phyloP scores from a whole-genome alignment of 2,888 invertebrate genomes.

The Cristatella mucedo region DNA sequence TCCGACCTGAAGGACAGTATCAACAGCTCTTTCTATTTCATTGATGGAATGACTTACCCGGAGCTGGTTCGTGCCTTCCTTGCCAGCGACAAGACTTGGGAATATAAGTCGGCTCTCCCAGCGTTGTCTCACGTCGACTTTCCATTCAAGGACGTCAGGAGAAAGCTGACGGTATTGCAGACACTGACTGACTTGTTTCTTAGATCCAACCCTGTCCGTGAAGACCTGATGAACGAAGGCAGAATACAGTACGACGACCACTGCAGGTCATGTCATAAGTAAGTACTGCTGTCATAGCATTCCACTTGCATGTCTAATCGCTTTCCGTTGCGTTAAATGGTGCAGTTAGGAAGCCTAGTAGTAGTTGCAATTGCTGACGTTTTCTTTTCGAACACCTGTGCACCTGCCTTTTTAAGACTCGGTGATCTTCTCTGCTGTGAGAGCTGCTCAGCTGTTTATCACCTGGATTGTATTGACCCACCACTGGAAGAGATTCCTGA shows the following conservation, averaged over 20 bases:
- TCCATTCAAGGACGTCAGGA: conserved; percentile 27
- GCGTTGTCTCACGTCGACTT: conserved; percentile 26
- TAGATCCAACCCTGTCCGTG: conserved; percentile 75
- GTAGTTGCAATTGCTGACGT: too few relatives aligned
- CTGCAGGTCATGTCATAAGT: conserved; percentile 37
- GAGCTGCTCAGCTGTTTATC: conserved; percentile 93
- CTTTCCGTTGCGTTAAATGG: too few relatives aligned
- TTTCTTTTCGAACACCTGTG: too few relatives aligned
- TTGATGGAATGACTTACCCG: conserved; percentile 91
- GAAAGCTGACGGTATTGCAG: conserved; percentile 45
- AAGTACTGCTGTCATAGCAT: too few relatives aligned
- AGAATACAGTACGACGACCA: conserved; percentile 40
- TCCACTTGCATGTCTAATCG: too few relatives aligned
- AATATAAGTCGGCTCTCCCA: conserved; percentile 25
- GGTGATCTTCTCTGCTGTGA: conserved; percentile 93
- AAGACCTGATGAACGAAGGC: conserved; percentile 84
- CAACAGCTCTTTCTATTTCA: conserved; percentile 74
- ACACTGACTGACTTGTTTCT: conserved; percentile 87
- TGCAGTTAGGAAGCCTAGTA: too few relatives aligned
- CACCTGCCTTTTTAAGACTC: conserved; percentile 20
- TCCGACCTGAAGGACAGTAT: conserved; percentile 92
- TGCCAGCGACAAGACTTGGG: conserved; percentile 55
- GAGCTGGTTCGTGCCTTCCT: conserved; percentile 75
- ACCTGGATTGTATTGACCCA: conserved; percentile 87
- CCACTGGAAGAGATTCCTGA: conserved; percentile 81